Evolutionary conservation across 2,888 invertebrate species (phyloP).

Genomic region (Ophioninae sp.): DNA sequence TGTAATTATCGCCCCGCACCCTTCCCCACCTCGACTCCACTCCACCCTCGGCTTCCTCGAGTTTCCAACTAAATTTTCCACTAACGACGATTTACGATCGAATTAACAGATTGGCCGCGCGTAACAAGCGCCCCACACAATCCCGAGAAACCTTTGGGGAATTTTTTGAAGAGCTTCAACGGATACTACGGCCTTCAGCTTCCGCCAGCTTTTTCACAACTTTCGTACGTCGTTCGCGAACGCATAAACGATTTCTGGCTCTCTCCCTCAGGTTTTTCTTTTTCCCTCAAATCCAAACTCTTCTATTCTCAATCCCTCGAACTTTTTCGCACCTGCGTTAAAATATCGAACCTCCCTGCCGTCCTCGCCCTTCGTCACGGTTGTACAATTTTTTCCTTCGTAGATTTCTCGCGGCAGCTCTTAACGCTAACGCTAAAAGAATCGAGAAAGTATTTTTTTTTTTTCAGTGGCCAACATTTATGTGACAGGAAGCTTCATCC

Average conservation of each 20-base stretch:
- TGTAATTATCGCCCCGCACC: slow-evolving; percentile 74
- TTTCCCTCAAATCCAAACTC: slow-evolving; percentile 1
- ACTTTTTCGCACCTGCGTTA: slow-evolving; percentile 6
- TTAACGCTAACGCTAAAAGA: slow-evolving; percentile 26
- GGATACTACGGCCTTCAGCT: slow-evolving; percentile 52
- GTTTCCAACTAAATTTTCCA: slow-evolving; percentile 76
- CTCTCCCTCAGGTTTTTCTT: background rate
- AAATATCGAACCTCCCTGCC: slow-evolving; percentile 18
- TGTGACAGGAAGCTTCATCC: slow-evolving; percentile 31
- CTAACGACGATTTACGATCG: slow-evolving; percentile 78
- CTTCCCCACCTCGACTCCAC: background rate
- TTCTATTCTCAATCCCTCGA: slow-evolving; percentile 8
- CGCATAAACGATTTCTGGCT: background rate
- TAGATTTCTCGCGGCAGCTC: slow-evolving; percentile 17
- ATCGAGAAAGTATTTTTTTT: slow-evolving; percentile 49
- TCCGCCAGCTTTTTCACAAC: slow-evolving; percentile 44
- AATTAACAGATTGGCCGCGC: slow-evolving; percentile 75
- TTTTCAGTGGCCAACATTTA: slow-evolving; percentile 30
- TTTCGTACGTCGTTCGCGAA: slow-evolving; percentile 11
- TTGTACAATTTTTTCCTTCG: slow-evolving; percentile 22
- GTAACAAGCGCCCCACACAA: slow-evolving; percentile 30
- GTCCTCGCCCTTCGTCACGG: slow-evolving; percentile 17
- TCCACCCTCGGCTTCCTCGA: slow-evolving; percentile 59
- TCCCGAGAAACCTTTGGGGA: background rate
- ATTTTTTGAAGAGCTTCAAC: slow-evolving; percentile 40